Conservation (phyloP, 2,888 invertebrate genomes). For the Nemoura dubitans region DNA sequence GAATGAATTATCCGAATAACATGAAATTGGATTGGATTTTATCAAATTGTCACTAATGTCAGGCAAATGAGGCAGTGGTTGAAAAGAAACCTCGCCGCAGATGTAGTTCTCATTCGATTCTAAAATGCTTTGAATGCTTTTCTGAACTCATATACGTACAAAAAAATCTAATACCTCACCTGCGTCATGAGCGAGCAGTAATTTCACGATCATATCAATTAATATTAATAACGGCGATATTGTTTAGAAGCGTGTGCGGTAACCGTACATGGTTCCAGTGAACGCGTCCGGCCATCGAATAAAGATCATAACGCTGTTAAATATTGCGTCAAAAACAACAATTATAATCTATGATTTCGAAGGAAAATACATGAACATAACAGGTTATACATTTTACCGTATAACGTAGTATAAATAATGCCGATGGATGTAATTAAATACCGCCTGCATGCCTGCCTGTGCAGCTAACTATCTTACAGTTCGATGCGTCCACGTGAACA, state of each 20-base stretch:
- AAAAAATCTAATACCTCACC: too few species aligned
- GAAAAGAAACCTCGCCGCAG: too few species aligned
- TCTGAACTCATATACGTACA: too few species aligned
- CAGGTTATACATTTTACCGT: not conserved
- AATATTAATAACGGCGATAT: not conserved
- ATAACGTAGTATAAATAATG: not conserved
- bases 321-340: slow-evolving; percentile 7
- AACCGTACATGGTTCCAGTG: not conserved
- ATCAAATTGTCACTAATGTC: too few species aligned
- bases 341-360: not conserved
- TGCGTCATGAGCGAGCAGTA: not conserved
- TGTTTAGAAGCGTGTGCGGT: not conserved
- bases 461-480: not conserved
- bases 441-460: not conserved
- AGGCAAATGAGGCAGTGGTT: too few species aligned
- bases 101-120: too few species aligned
- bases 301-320: not conserved
- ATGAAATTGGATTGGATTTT: not conserved
- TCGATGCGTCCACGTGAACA: not conserved
- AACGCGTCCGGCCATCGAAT: not conserved
- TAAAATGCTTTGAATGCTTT: too few species aligned
- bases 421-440: not conserved
- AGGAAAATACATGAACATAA: not conserved
- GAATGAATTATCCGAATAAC: not conserved
- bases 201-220: not conserved